Evolutionary conservation across 2,888 invertebrate genomes (phyloP).

Genomic region (Drosophila neoperkinsi): DNA sequence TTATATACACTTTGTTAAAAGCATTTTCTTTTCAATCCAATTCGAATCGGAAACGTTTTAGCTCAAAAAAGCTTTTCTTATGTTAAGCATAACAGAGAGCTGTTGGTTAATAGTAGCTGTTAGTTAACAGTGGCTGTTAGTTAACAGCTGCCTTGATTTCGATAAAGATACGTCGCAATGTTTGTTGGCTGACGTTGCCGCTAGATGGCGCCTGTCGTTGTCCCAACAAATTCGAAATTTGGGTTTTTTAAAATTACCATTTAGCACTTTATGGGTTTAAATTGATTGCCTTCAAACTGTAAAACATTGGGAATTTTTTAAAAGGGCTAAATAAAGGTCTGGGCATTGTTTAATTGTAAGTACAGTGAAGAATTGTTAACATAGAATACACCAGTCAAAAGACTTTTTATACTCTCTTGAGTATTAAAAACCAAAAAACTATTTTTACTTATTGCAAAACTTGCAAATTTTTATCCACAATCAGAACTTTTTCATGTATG

Average conservation of each 20-base stretch:
- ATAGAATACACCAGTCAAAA: background rate
- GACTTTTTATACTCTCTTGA: background rate
- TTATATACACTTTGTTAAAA: background rate
- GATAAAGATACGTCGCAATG: slow-evolving; percentile 19
- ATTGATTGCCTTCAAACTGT: background rate
- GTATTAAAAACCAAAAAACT: background rate
- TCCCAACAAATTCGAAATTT: slow-evolving; percentile 8
- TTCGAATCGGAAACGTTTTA: background rate
- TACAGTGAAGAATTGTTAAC: background rate
- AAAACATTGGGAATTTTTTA: background rate
- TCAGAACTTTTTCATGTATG: background rate
- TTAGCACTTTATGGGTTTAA: background rate
- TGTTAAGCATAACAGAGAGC: background rate
- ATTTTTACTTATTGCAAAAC: background rate
- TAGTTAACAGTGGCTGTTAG: background rate
- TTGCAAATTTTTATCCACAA: background rate
- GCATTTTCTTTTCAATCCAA: background rate
- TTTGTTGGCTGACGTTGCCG: background rate
- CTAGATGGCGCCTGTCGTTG: slow-evolving; percentile 22
- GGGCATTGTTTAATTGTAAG: background rate
- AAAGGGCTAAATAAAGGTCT: background rate
- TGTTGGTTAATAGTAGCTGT: slow-evolving; percentile 5
- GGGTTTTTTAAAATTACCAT: background rate
- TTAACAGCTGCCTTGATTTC: slow-evolving; percentile 4
- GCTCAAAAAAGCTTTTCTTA: slow-evolving; percentile 4